These are phyloP conservation scores for Harpagifer antarcticus DNA, from an alignment of 2,797 vertebrate species.

Conservation along the genomic window DNA sequence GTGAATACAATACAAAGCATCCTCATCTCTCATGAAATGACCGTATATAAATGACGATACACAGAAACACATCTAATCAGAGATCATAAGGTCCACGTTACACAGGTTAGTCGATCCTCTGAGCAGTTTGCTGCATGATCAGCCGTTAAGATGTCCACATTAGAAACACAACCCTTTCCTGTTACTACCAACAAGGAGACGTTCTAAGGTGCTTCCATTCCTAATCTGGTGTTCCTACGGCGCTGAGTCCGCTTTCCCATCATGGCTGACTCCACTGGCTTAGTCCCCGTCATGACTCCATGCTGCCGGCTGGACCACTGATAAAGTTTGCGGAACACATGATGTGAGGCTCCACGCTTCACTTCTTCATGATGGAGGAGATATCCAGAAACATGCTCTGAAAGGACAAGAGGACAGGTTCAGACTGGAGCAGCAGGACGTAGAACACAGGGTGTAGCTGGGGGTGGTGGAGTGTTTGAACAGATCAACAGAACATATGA, in stretches of 20 bases:
- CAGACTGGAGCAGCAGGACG: neutral
- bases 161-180: slow-evolving; percentile 19
- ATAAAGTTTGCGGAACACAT: slow-evolving; percentile 58
- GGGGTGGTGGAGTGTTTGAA: neutral
- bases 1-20: slow-evolving; percentile 63
- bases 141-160: slow-evolving; percentile 8
- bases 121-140: slow-evolving; percentile 30
- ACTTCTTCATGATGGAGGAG: slow-evolving; percentile 97
- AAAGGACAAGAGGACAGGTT: slow-evolving; percentile 70
- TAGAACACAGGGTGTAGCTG: neutral
- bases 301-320: slow-evolving; percentile 57
- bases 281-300: slow-evolving; percentile 48
- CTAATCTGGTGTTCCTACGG: slow-evolving; percentile 26
- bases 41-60: slow-evolving; percentile 55
- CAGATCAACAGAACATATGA: no score
- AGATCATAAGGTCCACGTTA: slow-evolving; percentile 33
- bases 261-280: slow-evolving; percentile 33
- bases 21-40: slow-evolving; percentile 35
- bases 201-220: slow-evolving; percentile 76
- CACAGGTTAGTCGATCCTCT: slow-evolving; percentile 46
- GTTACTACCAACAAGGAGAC: slow-evolving; percentile 30
- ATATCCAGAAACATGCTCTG: slow-evolving; percentile 96
- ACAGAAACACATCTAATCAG: slow-evolving; percentile 54
- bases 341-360: slow-evolving; percentile 52
- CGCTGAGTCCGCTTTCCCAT: slow-evolving; percentile 42